phyloP scores from a whole-genome alignment of 2,113 vertebrate species.

The Bubo scandiacus region DNA sequence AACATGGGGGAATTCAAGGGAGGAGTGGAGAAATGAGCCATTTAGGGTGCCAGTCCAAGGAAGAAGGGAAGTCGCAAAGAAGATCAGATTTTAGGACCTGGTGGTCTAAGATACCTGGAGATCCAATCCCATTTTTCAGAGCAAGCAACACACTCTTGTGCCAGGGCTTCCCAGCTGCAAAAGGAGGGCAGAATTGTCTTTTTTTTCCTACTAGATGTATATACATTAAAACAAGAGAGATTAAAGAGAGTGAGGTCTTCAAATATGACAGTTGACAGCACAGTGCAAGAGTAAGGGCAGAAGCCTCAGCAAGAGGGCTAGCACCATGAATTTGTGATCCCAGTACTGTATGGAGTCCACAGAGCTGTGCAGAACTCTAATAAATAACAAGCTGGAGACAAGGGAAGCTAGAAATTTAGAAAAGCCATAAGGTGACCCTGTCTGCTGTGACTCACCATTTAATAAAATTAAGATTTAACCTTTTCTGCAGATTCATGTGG shows the following conservation, averaged over 20 bases:
- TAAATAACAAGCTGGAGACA: neutral
- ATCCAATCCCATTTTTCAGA: neutral
- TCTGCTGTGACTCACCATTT: neutral
- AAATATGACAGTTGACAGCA: accelerated
- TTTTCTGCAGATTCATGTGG: constrained; percentile 19
- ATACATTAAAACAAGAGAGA: neutral
- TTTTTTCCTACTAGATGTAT: neutral
- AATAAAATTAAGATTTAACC: constrained; percentile 58
- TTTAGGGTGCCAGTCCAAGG: neutral
- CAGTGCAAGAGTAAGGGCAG: neutral
- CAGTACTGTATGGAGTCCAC: neutral
- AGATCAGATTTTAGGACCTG: neutral
- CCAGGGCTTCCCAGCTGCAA: neutral
- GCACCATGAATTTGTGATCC: neutral
- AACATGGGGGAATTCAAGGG: neutral
- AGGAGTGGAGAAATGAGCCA: neutral
- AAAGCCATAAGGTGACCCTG: neutral
- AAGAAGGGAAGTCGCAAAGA: neutral
- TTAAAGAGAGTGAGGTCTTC: neutral
- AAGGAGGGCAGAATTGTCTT: neutral
- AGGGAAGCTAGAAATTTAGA: neutral
- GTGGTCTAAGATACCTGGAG: neutral
- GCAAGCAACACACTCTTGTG: neutral
- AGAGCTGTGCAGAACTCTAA: neutral
- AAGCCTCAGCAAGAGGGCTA: neutral